These are phyloP conservation scores for Zaprionus davidi DNA, from an alignment of 1,140 invertebrate species.

Conservation along the genomic window DNA sequence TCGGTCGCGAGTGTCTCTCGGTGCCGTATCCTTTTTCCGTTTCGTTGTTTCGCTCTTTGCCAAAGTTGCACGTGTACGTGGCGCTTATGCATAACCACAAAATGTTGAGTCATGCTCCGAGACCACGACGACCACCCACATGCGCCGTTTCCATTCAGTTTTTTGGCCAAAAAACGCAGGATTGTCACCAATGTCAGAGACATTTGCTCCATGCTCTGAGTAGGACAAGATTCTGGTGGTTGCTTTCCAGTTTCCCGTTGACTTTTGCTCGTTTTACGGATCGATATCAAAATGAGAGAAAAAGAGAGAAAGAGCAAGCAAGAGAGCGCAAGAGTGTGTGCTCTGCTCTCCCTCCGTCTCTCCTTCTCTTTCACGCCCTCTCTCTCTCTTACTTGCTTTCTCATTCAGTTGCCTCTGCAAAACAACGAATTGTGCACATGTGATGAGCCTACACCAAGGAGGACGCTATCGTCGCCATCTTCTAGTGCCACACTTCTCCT, in stretches of 20 bases:
- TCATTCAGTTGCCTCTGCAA: constrained; percentile 34
- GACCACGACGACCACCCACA: constrained; percentile 1
- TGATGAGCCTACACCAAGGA: constrained; percentile 55
- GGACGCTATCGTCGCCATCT: constrained; percentile 49
- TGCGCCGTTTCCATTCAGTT: constrained; percentile 47
- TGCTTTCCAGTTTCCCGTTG: constrained; percentile 79
- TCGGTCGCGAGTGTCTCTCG: constrained; percentile 19
- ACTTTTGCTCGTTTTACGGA: constrained; percentile 72
- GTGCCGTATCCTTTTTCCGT: constrained; percentile 14
- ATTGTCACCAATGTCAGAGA: constrained; percentile 69
- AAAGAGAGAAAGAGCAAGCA: constrained; percentile 29
- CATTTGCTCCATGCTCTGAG: constrained; percentile 29
- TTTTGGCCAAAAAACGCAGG: constrained; percentile 53
- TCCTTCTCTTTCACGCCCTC: constrained; percentile 18
- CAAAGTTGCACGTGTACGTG: constrained; percentile 72
- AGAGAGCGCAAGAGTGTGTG: not conserved
- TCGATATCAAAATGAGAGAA: constrained; percentile 54
- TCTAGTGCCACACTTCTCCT: constrained; percentile 7
- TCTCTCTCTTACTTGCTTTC: constrained; percentile 27
- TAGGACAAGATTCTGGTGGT: constrained; percentile 65
- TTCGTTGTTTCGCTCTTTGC: constrained; percentile 42
- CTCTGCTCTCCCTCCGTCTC: constrained; percentile 16
- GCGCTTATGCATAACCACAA: constrained; percentile 74
- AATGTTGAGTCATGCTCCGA: constrained; percentile 69
- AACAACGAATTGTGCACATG: constrained; percentile 75